Base-by-base conservation (phyloP, 1,140 invertebrate genomes). In the Dufourea novaeangliae region DNA sequence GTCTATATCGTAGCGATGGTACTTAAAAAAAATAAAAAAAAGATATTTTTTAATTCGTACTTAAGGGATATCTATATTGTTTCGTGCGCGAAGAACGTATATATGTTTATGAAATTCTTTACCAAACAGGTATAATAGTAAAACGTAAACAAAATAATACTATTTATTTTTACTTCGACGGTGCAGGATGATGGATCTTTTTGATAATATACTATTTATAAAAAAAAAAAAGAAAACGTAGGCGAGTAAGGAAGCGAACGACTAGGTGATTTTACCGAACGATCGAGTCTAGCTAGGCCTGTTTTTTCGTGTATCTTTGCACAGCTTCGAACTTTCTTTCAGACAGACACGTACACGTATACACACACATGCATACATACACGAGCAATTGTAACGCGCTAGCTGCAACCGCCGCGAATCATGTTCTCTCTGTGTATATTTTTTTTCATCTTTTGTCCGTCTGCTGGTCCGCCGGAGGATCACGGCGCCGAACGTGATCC, bases 141-240 rank as follows among this genome's bases (percentile, higher is more conserved):
- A 44, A 59, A 74, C 14, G 7, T 20, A 12, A 32, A 22, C 41
- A 25, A 20, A 75, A 34, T 29, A 69, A 46, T 25, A 85, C 80
- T 86, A 85, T 85, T 85, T 85, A 85, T 85, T 85, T 86, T 61
- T 80, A 72, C 69, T 86, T 62, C 29, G 59, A 63, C 64, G 66
- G 71, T 78, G 59, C 67, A 80, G 74, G 54, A 57, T 37, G 34
- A 37, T 57, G 27, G 54, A 73, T 78, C 62, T 72, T 72, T 77
- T 72, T 75, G 69, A 85, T 62, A 61, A 67, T 78, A 70, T 77
- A 62, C 54, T 80, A 80, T 80, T 61, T 79, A 74, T 83, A 77
- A n/a, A n/a, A n/a, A n/a, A n/a, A n/a, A n/a, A n/a, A n/a, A n/a
- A n/a, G n/a, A n/a, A n/a, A 64, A 69, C 62, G 68, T 59, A 77